phyloP scores from a whole-genome alignment of 2,797 vertebrate species.

The Tachyglossus aculeatus region DNA sequence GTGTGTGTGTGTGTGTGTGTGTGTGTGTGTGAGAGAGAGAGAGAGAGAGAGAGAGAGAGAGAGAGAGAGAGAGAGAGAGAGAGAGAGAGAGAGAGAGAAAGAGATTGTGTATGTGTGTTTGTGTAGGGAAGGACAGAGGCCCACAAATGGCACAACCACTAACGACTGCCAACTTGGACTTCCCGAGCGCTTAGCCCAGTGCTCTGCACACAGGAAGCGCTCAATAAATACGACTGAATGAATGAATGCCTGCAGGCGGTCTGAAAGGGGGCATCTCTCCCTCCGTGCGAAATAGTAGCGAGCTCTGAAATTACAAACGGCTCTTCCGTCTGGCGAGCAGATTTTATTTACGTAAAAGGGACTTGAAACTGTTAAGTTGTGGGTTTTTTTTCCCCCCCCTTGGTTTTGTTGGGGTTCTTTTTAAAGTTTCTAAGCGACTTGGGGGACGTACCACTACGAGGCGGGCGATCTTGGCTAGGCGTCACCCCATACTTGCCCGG shows the following conservation, averaged over 20 bases:
- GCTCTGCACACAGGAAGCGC: no score
- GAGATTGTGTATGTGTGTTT: neutral
- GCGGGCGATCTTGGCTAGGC: rapidly evolving
- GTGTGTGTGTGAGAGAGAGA: neutral
- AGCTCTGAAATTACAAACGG: conserved; percentile 33
- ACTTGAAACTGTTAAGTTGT: conserved; percentile 37
- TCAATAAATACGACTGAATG: no score
- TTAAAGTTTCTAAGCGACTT: no score
- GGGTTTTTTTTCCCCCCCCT: no score
- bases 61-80: neutral
- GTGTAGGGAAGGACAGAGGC: neutral
- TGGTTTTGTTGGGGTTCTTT: no score
- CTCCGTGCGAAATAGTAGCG: conserved; percentile 30
- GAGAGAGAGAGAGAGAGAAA: neutral
- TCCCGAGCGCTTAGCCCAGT: no score
- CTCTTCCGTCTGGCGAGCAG: conserved; percentile 17
- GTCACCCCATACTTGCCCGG: no score
- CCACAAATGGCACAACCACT: neutral
- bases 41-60: neutral
- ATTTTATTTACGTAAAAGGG: conserved; percentile 36
- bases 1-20: no score
- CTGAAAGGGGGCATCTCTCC: neutral
- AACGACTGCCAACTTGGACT: neutral
- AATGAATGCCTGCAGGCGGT: no score
- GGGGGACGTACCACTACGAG: no score